A percentile compares a stretch with the other conserved stretches of the same genome.
Conservation (phyloP, 2,113 vertebrate species). For the Tiliqua scincoides region DNA sequence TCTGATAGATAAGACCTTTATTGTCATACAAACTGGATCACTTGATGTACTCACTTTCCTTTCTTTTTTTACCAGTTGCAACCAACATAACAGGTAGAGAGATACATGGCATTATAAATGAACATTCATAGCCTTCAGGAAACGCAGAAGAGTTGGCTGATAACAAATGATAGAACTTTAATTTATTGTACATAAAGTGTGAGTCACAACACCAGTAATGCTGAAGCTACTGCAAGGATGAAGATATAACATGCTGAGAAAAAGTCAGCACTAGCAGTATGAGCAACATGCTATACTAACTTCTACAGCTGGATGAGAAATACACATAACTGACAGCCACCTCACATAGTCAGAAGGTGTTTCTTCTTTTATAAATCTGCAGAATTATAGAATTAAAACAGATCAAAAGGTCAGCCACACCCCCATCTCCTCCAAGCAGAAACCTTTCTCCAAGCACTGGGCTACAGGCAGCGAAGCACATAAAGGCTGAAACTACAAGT, state of each 20-base stretch:
- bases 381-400: background rate
- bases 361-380: background rate
- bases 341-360: background rate
- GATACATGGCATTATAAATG: background rate
- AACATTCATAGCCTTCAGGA: background rate
- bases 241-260: background rate
- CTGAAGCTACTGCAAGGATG: background rate
- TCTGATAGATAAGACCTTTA: too few species aligned
- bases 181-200: background rate
- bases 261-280: slow-evolving; percentile 8
- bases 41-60: background rate
- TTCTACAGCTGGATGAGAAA: background rate
- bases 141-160: background rate
- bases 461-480: background rate
- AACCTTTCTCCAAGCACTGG: background rate
- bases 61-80: background rate
- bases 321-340: background rate
- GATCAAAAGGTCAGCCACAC: background rate
- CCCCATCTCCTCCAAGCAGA: background rate
- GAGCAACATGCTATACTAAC: accelerated
- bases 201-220: background rate
- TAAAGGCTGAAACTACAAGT: background rate
- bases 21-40: too few species aligned
- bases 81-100: background rate
- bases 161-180: background rate